Conservation (phyloP, 2,888 invertebrate genomes). For the Digitonthophagus gazella region DNA sequence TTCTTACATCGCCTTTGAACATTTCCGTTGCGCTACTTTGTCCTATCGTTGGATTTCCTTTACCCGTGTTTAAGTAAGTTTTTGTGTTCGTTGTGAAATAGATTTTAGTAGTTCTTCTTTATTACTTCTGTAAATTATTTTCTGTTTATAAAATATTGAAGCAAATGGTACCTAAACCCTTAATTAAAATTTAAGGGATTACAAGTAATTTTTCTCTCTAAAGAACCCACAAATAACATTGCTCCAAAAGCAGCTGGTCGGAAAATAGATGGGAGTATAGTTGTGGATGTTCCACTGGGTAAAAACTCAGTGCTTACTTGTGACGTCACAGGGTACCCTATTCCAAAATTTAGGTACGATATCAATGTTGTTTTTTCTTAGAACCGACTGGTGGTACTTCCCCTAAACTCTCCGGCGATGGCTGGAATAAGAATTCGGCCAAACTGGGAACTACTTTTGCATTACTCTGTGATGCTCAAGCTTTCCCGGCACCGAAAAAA, state of each 20-base stretch:
- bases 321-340: conserved; percentile 68
- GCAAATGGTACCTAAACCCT: conserved; percentile 1
- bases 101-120: background rate
- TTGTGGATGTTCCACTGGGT: conserved; percentile 55
- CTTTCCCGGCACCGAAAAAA: conserved; percentile 57
- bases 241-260: conserved; percentile 61
- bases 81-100: conserved; percentile 17
- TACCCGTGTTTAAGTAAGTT: conserved; percentile 71
- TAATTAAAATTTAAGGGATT: no score
- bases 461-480: conserved; percentile 58
- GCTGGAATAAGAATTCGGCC: conserved; percentile 55
- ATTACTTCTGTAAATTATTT: no score
- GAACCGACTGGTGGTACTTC: conserved; percentile 57
- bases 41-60: conserved; percentile 68
- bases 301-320: conserved; percentile 64
- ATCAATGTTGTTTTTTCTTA: conserved; percentile 40
- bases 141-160: background rate
- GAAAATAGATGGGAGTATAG: conserved; percentile 58
- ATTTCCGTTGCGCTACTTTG: conserved; percentile 64
- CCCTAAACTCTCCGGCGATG: conserved; percentile 55
- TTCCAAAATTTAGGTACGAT: conserved; percentile 67
- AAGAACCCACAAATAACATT: conserved; percentile 64
- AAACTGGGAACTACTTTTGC: conserved; percentile 39
- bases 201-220: conserved; percentile 1
- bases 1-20: conserved; percentile 56